phyloP scores from a whole-genome alignment of 1,140 invertebrate species.

The Spodoptera frugiperda region DNA sequence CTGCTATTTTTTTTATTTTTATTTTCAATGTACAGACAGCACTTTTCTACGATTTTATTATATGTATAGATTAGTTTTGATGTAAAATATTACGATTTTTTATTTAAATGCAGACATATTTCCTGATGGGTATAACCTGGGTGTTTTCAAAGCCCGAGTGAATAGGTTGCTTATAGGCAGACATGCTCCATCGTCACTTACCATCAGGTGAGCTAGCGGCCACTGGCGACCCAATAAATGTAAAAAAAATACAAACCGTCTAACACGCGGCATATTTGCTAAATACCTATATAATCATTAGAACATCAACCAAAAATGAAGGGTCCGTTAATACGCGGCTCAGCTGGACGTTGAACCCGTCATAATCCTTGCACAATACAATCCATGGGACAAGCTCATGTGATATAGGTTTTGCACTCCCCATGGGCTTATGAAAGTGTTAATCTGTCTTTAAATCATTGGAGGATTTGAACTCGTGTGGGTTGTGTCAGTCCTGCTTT shows the following conservation, averaged over 20 bases:
- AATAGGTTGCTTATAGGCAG: no score
- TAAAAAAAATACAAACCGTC: neutral
- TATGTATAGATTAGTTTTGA: no score
- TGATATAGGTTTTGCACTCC: slow-evolving; percentile 24
- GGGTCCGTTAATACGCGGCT: slow-evolving; percentile 17
- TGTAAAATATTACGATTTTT: no score
- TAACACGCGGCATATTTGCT: slow-evolving; percentile 14
- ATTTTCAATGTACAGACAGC: no score
- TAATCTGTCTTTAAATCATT: slow-evolving; percentile 40
- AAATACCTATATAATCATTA: slow-evolving; percentile 44
- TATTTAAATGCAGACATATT: no score
- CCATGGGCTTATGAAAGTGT: slow-evolving; percentile 37
- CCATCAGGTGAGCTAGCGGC: no score
- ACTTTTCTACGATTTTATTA: no score
- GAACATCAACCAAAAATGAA: slow-evolving; percentile 29
- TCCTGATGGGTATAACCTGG: no score
- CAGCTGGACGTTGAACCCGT: slow-evolving; percentile 35
- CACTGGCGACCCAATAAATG: no score
- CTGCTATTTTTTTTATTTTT: no score
- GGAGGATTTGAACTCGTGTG: slow-evolving; percentile 3
- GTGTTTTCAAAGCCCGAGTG: no score
- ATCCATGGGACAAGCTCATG: slow-evolving; percentile 10
- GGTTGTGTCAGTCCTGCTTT: neutral
- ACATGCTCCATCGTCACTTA: no score
- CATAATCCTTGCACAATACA: slow-evolving; percentile 45